Evolutionary conservation across 2,797 vertebrate genomes (phyloP).

Genomic region (Lagorchestes hirsutus): DNA sequence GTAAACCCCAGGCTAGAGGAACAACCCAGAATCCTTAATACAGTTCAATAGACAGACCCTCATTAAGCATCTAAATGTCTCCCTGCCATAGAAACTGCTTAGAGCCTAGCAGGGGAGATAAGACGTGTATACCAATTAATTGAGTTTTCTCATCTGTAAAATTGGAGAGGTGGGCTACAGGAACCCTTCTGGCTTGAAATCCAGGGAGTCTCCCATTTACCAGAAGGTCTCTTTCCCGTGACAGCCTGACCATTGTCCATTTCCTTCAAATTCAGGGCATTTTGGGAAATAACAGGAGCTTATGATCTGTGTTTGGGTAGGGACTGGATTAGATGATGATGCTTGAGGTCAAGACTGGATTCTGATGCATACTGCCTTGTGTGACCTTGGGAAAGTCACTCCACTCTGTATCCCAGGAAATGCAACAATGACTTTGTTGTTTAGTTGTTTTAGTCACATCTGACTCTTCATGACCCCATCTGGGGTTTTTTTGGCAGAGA

Average conservation of each 20-base stretch:
- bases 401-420: neutral
- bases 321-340: neutral
- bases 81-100: neutral
- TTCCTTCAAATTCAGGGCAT: neutral
- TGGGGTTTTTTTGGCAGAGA: neutral
- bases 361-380: neutral
- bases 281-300: neutral
- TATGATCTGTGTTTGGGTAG: neutral
- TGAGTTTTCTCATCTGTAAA: neutral
- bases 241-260: neutral
- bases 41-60: neutral
- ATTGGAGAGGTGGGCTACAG: neutral
- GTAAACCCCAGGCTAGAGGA: neutral
- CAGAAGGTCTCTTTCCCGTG: neutral
- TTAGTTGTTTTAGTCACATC: neutral
- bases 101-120: neutral
- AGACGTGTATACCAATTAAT: neutral
- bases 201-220: neutral
- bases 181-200: neutral
- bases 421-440: neutral
- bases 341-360: neutral
- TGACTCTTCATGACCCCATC: neutral
- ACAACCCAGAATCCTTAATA: neutral
- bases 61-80: neutral
- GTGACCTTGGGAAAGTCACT: neutral